Evolutionary conservation across 2,797 vertebrate genomes (phyloP).

Genomic region (Pseudochaenichthys georgianus): DNA sequence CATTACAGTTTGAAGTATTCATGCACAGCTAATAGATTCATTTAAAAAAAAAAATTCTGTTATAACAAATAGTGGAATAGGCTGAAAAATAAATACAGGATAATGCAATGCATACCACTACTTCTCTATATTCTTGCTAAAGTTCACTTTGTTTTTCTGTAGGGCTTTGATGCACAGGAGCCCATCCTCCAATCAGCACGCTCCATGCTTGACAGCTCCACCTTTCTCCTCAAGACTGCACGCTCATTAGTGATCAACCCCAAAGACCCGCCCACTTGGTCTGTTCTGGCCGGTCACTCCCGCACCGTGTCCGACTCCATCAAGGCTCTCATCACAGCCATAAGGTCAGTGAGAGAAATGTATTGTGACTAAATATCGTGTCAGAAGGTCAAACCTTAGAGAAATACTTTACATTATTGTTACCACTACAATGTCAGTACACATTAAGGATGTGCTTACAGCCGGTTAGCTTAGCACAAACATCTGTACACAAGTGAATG

Average conservation of each 20-base stretch:
- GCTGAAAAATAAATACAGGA: too few relatives aligned
- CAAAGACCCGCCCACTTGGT: constrained; percentile 98
- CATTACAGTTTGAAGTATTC: not conserved
- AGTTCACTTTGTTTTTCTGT: not conserved
- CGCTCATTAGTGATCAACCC: constrained; percentile 97
- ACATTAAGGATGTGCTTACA: not conserved
- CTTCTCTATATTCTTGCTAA: not conserved
- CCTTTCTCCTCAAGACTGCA: constrained; percentile 92
- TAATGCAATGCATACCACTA: too few relatives aligned
- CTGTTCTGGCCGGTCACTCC: constrained; percentile 94
- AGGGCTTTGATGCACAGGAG: constrained; percentile 94
- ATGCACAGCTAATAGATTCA: not conserved
- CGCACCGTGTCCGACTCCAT: constrained; percentile 98
- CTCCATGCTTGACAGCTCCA: constrained; percentile 97
- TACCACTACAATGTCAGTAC: not conserved
- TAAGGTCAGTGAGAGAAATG: constrained; percentile 85
- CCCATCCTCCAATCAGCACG: constrained; percentile 93
- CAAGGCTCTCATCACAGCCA: constrained; percentile 98
- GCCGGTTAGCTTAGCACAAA: not conserved
- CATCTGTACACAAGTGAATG: not conserved
- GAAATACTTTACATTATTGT: not conserved
- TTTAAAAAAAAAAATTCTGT: too few relatives aligned
- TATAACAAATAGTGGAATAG: too few relatives aligned
- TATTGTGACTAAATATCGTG: not conserved
- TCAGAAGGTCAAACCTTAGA: not conserved